phyloP scores from a whole-genome alignment of 2,797 vertebrate species.

The Peromyscus melanophrys region DNA sequence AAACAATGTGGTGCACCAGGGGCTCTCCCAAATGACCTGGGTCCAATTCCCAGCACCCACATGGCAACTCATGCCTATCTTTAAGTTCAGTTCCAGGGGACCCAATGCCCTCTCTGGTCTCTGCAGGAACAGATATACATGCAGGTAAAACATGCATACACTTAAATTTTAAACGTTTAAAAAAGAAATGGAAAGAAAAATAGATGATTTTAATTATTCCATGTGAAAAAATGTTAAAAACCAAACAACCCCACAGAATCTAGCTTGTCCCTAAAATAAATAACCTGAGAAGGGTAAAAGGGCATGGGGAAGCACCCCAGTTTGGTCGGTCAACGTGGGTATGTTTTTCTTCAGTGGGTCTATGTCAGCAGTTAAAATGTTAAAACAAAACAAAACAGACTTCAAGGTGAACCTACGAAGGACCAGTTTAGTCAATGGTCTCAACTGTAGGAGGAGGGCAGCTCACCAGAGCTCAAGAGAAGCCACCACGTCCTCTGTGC shows the following conservation, averaged over 20 bases:
- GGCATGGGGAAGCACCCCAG: neutral
- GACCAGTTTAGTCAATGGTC: neutral
- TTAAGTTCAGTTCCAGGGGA: neutral
- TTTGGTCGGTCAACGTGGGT: neutral
- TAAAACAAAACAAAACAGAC: neutral
- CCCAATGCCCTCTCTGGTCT: neutral
- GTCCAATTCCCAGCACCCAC: neutral
- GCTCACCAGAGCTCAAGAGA: neutral
- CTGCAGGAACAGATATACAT: neutral
- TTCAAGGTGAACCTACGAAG: neutral
- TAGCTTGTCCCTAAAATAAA: constrained; percentile 17
- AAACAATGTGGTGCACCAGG: neutral
- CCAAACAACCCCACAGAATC: neutral
- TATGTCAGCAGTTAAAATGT: neutral
- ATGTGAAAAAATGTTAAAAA: constrained; percentile 23
- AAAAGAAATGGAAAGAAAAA: neutral
- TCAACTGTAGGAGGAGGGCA: neutral
- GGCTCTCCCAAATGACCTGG: neutral
- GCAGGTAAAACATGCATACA: neutral
- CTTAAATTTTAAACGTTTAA: neutral
- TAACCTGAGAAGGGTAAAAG: neutral
- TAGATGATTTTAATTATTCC: constrained; percentile 19
- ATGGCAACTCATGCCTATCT: neutral
- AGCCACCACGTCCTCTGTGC: too few species aligned
- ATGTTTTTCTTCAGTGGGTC: neutral